These are phyloP conservation scores for Rhadinocentrus ornatus DNA, from an alignment of 2,797 vertebrate genomes.

Conservation along the genomic window DNA sequence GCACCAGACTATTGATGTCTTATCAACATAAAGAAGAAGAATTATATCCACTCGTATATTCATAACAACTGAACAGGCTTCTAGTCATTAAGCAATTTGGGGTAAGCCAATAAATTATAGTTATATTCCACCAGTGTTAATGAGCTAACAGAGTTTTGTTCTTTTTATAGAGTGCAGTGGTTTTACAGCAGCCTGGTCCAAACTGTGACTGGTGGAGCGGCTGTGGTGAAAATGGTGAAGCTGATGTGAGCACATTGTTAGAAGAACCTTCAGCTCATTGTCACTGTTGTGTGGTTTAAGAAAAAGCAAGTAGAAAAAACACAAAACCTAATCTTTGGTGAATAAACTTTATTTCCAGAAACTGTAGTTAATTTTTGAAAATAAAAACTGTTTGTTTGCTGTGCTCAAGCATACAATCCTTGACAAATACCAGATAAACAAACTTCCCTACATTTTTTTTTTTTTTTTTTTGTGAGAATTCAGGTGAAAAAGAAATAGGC, in stretches of 20 bases:
- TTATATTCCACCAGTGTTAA: background rate
- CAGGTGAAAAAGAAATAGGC: background rate
- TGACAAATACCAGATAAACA: too few species aligned
- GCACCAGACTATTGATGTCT: slow-evolving; percentile 2
- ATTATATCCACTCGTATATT: background rate
- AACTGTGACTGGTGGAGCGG: background rate
- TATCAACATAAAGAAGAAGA: background rate
- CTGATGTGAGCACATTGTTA: too few species aligned
- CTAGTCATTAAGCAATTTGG: background rate
- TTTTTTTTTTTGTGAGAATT: too few species aligned
- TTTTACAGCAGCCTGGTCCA: background rate
- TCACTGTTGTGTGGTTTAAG: too few species aligned
- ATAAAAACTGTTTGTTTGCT: too few species aligned
- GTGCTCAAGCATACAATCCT: too few species aligned
- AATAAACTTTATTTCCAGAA: too few species aligned
- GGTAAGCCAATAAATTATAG: background rate
- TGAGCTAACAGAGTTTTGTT: background rate
- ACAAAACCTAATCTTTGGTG: too few species aligned
- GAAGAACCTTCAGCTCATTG: too few species aligned
- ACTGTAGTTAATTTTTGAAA: background rate
- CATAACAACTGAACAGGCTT: background rate
- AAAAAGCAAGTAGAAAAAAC: background rate
- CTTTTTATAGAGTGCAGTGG: background rate
- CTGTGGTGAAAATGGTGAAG: too few species aligned
- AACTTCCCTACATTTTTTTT: too few species aligned